Base-by-base conservation (phyloP, 1,140 invertebrate genomes). In the Plutomurus gul region DNA sequence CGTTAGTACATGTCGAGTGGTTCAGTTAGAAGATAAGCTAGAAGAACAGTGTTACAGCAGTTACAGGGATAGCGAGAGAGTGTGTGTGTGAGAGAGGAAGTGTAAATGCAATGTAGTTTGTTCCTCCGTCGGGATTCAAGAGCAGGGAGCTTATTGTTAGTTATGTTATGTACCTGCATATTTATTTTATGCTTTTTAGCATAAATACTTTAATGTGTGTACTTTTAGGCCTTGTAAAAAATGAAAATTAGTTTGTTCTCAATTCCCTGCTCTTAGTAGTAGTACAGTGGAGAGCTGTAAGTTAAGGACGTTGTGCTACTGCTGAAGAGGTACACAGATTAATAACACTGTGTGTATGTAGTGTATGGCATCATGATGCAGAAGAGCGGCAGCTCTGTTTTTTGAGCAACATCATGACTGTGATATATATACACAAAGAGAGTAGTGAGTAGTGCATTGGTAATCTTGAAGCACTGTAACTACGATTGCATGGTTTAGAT, bases 181-280 rank as follows among this genome's bases (percentile, higher is more conserved):
- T 39, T 72, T 72, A 7, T 5, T 40, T 33, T 72, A 72, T 72
- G 36, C 36, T 72, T 72, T 72, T 18, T 43, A 72, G 70, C 37
- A 18, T 72, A 72, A 72, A 72, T 72, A 72, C 18, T 72, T 72
- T 72, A 72, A 40, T 72, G 30, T 27, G 10, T 72, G 70, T 43
- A 72, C 70, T 72, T 72, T 72, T 39, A 22, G 18, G 36, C 36
- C 70, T 72, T 72, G 36, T 72, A 72, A 72, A 72, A 72, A 72
- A 72, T 72, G 70, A 72, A 72, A 72, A 72, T 72, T 72, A 72
- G 70, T 72, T 72, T 72, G 20, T 72, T 72, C 70, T 72, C 70
- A 72, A 72, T 40, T 72, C 70, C 70, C 70, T 27, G 5, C 70
- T 20, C 5, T 22, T 11, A 18, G 4, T 56, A 2, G 2, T 43